These are phyloP conservation scores for Dione juno DNA, from an alignment of 2,888 invertebrate genomes.

Conservation along the genomic window DNA sequence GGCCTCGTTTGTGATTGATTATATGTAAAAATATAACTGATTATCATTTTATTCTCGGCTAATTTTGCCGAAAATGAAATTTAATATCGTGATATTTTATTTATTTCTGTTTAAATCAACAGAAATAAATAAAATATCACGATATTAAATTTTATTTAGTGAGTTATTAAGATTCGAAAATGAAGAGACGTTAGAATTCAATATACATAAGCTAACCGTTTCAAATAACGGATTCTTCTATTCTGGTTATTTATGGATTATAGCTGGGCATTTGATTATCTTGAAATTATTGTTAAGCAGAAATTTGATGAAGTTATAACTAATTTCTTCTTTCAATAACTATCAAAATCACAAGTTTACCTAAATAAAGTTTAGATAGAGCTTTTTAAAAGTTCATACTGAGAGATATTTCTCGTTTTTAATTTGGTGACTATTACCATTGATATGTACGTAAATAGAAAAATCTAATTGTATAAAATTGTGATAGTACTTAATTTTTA, in stretches of 20 bases:
- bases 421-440: background rate
- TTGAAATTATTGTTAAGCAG: conserved; percentile 24
- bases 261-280: conserved; percentile 38
- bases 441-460: no score
- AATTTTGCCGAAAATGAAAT: conserved; percentile 1
- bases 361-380: background rate
- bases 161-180: conserved; percentile 22
- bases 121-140: background rate
- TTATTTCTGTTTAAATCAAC: background rate
- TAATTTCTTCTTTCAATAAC: conserved; percentile 10
- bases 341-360: background rate
- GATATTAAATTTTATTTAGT: conserved; percentile 17
- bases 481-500: no score
- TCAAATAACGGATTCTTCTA: conserved; percentile 33
- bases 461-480: no score
- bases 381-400: background rate
- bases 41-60: background rate
- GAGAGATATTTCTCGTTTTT: background rate
- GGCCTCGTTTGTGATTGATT: background rate
- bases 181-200: conserved; percentile 17
- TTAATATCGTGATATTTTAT: conserved; percentile 3
- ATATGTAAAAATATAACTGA: background rate
- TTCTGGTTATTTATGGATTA: conserved; percentile 38
- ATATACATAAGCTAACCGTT: conserved; percentile 30
- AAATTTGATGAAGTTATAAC: conserved; percentile 25